phyloP scores from a whole-genome alignment of 2,888 invertebrate species.

The Eristalis pertinax region DNA sequence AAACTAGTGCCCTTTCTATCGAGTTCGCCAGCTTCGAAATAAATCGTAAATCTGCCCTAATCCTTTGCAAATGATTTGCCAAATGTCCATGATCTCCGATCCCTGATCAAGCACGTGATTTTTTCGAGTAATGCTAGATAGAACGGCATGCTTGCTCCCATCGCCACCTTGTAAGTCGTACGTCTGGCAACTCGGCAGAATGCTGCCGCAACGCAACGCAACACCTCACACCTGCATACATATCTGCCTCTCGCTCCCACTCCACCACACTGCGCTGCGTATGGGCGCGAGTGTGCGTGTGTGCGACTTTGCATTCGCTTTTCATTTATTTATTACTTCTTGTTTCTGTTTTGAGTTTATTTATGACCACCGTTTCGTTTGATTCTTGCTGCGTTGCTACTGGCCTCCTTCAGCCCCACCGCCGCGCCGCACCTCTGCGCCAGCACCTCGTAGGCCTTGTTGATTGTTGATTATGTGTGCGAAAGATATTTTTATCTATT shows the following conservation, averaged over 20 bases:
- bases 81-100: no score
- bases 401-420: background rate
- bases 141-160: background rate
- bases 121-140: no score
- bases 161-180: background rate
- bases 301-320: constrained; percentile 35
- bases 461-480: constrained; percentile 43
- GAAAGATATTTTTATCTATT: constrained; percentile 66
- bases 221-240: background rate
- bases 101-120: no score
- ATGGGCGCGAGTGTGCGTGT: constrained; percentile 9
- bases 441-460: background rate
- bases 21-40: no score
- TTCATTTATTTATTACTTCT: constrained; percentile 55
- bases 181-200: constrained; percentile 37
- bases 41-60: no score
- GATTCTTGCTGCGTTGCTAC: constrained; percentile 34
- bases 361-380: constrained; percentile 50
- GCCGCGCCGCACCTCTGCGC: background rate
- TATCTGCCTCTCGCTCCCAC: background rate
- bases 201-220: background rate
- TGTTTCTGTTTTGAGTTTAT: constrained; percentile 53
- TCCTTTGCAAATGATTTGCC: no score
- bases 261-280: background rate
- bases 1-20: no score